Evolutionary conservation across 92 coral and sea anemone species (phyloP), one percentile per base, ranked within the genome.

Genomic region (Hydrozoanthus gracilis): DNA sequence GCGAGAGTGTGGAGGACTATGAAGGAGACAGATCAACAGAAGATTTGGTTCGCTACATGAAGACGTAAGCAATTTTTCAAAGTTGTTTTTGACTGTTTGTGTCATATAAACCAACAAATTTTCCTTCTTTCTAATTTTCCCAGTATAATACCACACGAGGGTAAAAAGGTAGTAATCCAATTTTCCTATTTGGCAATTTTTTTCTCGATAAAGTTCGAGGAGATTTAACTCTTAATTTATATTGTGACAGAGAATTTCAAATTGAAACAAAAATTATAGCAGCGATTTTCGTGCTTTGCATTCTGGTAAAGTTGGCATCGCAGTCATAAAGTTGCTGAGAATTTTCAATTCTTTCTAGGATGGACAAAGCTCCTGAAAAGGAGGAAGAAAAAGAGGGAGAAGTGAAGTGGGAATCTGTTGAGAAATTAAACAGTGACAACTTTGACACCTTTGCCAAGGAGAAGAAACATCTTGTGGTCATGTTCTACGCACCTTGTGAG

Each of bases 401-500:
- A n/a, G 20, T 82, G 86, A 67, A 89, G 68, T 89, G 86, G 82
- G 76, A 83, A 8, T 50, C 69, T 16, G 91, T 89, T 14, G 84
- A 84, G 82, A 73, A 84, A 45, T 69, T 89, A 45, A 83, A 68
- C 66, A 61, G 74, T 16, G 91, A 76, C 5, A 83, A 17, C 84
- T 96, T 96, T 78, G 90, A 93, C 7, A 67, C 88, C 67, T 95
- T 91, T 86, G 72, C 95, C 66, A 86, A 93, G 45, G 88, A 90
- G 52, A 87, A 88, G 58, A 92, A 90, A 46, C 98, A 94, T 86
- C 92, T 94, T 15, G 83, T 95, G 27, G 98, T 95, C 71, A 94
- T 95, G 98, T 95, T 95, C 87, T 94, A 60, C 56, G 98, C 98
- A 4, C 98, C 98, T 48, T 95, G 98, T 95, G 82, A 95, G 98